A percentile compares a stretch with the other conserved stretches of the same genome.
These are phyloP conservation scores for Varroa destructor DNA, from an alignment of 1,140 invertebrate genomes.

Conservation along the genomic window DNA sequence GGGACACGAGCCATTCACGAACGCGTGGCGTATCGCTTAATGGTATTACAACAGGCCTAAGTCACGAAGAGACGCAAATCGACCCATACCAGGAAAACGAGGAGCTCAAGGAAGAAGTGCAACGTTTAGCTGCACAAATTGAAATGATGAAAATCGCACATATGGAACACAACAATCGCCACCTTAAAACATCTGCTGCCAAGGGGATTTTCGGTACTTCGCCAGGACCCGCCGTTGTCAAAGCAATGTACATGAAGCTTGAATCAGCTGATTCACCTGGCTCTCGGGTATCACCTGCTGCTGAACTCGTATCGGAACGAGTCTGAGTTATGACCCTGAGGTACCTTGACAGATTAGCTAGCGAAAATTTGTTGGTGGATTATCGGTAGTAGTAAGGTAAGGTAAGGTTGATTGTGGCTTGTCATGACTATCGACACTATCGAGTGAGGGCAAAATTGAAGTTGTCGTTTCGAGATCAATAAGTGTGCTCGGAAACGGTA, in stretches of 20 bases:
- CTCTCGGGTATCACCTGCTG: slow-evolving; percentile 38
- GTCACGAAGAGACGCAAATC: slow-evolving; percentile 57
- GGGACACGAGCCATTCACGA: slow-evolving; percentile 58
- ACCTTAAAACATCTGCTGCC: slow-evolving; percentile 40
- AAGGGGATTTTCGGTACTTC: slow-evolving; percentile 38
- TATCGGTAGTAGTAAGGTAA: no score
- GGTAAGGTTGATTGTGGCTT: no score
- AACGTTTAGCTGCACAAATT: slow-evolving; percentile 74
- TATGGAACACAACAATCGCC: slow-evolving; percentile 70
- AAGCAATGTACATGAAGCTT: slow-evolving; percentile 39
- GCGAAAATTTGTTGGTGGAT: no score
- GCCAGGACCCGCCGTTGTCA: slow-evolving; percentile 38
- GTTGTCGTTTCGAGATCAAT: no score
- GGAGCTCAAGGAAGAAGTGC: slow-evolving; percentile 76
- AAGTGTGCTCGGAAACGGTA: no score
- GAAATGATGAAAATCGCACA: slow-evolving; percentile 83
- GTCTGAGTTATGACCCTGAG: slow-evolving; percentile 44
- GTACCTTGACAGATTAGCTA: no score
- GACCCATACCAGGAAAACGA: slow-evolving; percentile 78
- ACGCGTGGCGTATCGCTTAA: slow-evolving; percentile 65
- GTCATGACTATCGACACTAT: no score
- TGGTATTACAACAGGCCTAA: slow-evolving; percentile 53
- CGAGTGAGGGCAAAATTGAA: no score
- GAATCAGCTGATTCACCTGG: slow-evolving; percentile 42
- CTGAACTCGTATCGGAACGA: slow-evolving; percentile 42